Evolutionary conservation across 1,140 invertebrate species (phyloP).

Genomic region (Musca vetustissima): DNA sequence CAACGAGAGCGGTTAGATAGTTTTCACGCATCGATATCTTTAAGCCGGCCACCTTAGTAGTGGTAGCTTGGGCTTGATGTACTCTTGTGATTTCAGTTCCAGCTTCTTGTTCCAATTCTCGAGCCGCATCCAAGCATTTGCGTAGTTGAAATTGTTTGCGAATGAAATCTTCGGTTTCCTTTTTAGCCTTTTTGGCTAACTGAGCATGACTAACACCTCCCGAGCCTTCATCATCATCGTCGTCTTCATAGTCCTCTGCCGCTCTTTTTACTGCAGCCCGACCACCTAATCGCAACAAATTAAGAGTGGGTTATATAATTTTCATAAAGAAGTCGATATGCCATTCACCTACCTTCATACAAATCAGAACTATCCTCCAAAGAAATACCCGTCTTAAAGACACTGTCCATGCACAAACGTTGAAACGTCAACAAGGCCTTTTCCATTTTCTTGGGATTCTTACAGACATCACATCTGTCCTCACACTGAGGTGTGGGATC

Average conservation of each 20-base stretch:
- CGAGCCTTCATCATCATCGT: slow-evolving; percentile 46
- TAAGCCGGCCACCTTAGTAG: slow-evolving; percentile 72
- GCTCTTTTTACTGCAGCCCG: slow-evolving; percentile 41
- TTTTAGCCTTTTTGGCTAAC: slow-evolving; percentile 58
- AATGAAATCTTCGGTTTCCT: slow-evolving; percentile 64
- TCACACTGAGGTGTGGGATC: slow-evolving; percentile 69
- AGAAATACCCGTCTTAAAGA: slow-evolving; percentile 52
- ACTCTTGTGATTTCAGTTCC: slow-evolving; percentile 57
- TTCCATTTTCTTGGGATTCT: slow-evolving; percentile 63
- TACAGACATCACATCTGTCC: slow-evolving; percentile 75
- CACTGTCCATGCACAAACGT: slow-evolving; percentile 56
- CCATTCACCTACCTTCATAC: slow-evolving; percentile 68
- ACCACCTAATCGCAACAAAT: slow-evolving; percentile 42
- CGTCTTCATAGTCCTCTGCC: slow-evolving; percentile 38
- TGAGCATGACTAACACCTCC: slow-evolving; percentile 38
- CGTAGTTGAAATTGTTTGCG: slow-evolving; percentile 69
- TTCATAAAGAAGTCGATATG: too few relatives aligned
- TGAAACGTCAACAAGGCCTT: slow-evolving; percentile 63
- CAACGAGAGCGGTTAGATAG: slow-evolving; percentile 68
- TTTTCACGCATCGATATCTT: slow-evolving; percentile 70
- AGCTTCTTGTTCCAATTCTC: slow-evolving; percentile 55
- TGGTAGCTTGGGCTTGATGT: slow-evolving; percentile 65
- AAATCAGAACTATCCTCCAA: slow-evolving; percentile 64
- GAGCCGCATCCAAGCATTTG: slow-evolving; percentile 57
- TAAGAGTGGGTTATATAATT: slow-evolving; percentile 14